A percentile compares a stretch with the other conserved stretches of the same genome.
These are phyloP conservation scores for Nemoura dubitans DNA, from an alignment of 2,888 invertebrate species.

Conservation along the genomic window DNA sequence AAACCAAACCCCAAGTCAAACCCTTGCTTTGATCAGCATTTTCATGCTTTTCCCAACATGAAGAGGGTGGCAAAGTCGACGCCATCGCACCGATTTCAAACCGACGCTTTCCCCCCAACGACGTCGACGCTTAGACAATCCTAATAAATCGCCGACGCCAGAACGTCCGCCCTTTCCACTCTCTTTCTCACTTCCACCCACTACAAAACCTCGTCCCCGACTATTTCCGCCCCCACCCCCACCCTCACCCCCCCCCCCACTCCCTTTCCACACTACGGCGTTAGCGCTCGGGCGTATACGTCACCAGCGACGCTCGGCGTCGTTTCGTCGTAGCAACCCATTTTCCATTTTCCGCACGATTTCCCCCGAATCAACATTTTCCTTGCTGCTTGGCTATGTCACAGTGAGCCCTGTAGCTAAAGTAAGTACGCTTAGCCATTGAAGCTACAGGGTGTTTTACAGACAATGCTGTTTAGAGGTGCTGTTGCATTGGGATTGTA, in stretches of 20 bases:
- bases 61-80: not conserved
- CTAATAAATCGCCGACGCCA: slow-evolving; percentile 15
- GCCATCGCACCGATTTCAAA: not conserved
- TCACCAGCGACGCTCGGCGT: slow-evolving; percentile 43
- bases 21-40: too few species aligned
- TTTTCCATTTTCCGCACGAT: slow-evolving; percentile 50
- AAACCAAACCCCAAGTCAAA: too few species aligned
- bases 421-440: slow-evolving; percentile 27
- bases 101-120: not conserved
- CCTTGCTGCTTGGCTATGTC: slow-evolving; percentile 1
- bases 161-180: not conserved
- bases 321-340: slow-evolving; percentile 25
- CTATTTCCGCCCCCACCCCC: not conserved
- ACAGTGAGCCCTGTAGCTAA: too few species aligned
- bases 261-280: slow-evolving; percentile 9
- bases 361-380: slow-evolving; percentile 45
- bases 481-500: not conserved
- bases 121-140: not conserved
- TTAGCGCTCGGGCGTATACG: slow-evolving; percentile 43
- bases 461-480: not conserved
- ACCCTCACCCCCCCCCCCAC: not conserved
- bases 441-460: slow-evolving; percentile 26
- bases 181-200: not conserved
- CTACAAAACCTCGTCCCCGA: not conserved
- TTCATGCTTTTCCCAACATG: too few species aligned